These are phyloP conservation scores for Nebria brevicollis DNA, from an alignment of 2,888 invertebrate genomes.

Conservation along the genomic window DNA sequence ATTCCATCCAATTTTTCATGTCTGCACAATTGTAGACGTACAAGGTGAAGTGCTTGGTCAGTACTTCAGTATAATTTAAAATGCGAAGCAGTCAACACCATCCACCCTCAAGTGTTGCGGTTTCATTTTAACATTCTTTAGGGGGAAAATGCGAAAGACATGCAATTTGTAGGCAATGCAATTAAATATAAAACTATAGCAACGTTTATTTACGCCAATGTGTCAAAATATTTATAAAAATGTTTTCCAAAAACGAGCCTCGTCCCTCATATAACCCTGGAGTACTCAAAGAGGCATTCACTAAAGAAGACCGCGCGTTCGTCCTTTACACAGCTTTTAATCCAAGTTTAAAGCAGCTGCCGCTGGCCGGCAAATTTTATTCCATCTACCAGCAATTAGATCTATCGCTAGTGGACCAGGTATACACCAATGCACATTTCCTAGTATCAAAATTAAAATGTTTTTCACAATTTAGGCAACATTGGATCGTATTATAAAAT, in stretches of 20 bases:
- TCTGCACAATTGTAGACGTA: no score
- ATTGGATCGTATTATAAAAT: not conserved
- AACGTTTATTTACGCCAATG: not conserved
- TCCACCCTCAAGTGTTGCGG: no score
- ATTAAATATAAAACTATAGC: not conserved
- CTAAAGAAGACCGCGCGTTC: not conserved
- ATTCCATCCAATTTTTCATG: no score
- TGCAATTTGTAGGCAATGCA: no score
- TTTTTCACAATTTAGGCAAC: not conserved
- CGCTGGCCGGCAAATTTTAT: not conserved
- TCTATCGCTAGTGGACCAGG: not conserved
- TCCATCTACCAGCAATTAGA: not conserved
- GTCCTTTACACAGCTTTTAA: not conserved
- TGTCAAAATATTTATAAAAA: not conserved
- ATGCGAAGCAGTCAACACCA: no score
- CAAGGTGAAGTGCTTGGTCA: no score
- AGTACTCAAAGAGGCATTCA: not conserved
- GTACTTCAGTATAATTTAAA: no score
- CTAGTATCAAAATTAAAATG: not conserved
- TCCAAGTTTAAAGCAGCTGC: not conserved
- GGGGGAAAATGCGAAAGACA: no score
- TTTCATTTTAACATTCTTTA: no score
- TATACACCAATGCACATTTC: not conserved
- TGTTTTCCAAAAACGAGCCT: constrained; percentile 9
- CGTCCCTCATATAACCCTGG: not conserved